Evolutionary conservation across 2,888 invertebrate species (phyloP).

Genomic region (Dasypogon diadema): DNA sequence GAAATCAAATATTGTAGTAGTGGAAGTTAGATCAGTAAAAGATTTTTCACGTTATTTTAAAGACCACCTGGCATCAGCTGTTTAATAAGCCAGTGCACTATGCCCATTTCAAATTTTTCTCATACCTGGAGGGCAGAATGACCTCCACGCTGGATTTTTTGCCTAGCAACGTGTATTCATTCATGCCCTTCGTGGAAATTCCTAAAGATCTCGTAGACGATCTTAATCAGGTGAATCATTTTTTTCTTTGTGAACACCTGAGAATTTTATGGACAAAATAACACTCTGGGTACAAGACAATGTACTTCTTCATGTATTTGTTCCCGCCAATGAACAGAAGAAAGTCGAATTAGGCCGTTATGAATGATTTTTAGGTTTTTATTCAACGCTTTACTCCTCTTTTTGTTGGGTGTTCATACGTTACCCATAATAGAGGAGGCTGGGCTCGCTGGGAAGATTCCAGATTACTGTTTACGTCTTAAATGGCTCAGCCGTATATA

Average conservation of each 20-base stretch:
- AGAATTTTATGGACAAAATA: slow-evolving; percentile 28
- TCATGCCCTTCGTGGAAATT: slow-evolving; percentile 47
- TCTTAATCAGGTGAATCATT: slow-evolving; percentile 35
- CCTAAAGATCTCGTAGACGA: slow-evolving; percentile 17
- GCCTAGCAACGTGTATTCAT: slow-evolving; percentile 29
- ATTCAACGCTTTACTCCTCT: not conserved
- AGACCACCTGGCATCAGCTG: no score
- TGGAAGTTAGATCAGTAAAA: no score
- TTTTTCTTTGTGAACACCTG: slow-evolving; percentile 34
- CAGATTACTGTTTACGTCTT: slow-evolving; percentile 44
- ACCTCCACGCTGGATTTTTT: slow-evolving; percentile 24
- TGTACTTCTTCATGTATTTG: not conserved
- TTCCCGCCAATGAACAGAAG: not conserved
- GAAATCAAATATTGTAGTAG: no score
- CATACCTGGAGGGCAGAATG: no score
- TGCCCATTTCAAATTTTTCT: no score
- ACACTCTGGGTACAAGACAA: slow-evolving; percentile 34
- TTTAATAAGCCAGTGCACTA: no score
- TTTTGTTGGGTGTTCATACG: slow-evolving; percentile 27
- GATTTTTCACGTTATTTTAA: no score
- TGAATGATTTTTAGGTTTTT: slow-evolving; percentile 40
- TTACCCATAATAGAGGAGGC: slow-evolving; percentile 35
- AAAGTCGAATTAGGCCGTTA: slow-evolving; percentile 46
- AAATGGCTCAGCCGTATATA: slow-evolving; percentile 24
- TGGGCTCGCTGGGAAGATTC: slow-evolving; percentile 4